Conservation (phyloP, 2,888 invertebrate species). For the Mechanitis mazaeus region DNA sequence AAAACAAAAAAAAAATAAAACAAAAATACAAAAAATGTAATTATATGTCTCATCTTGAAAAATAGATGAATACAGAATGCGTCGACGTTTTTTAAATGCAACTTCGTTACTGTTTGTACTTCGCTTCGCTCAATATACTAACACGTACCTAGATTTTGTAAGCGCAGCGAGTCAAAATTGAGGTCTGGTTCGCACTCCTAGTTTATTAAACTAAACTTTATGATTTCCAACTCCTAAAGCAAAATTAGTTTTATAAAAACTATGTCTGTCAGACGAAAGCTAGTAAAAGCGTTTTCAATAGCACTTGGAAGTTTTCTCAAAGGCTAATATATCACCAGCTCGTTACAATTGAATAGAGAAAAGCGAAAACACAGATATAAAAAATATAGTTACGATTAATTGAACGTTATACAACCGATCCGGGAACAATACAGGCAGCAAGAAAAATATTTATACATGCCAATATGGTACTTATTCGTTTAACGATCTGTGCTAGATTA, state of each 20-base stretch:
- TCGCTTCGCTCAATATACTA: too few species aligned
- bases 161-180: too few species aligned
- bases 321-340: slow-evolving; percentile 20
- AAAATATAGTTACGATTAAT: slow-evolving; percentile 22
- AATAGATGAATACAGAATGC: too few species aligned
- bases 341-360: slow-evolving; percentile 30
- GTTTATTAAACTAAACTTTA: too few species aligned
- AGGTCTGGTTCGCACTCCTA: too few species aligned
- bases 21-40: too few species aligned
- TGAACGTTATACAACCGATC: slow-evolving; percentile 30
- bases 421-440: slow-evolving; percentile 12
- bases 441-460: slow-evolving; percentile 7
- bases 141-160: too few species aligned
- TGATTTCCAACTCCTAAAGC: too few species aligned
- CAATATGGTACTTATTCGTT: slow-evolving; percentile 11
- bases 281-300: background rate
- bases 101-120: too few species aligned
- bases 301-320: background rate
- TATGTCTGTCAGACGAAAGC: background rate
- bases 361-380: slow-evolving; percentile 32
- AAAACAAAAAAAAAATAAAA: too few species aligned
- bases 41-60: too few species aligned
- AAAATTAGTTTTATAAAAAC: background rate
- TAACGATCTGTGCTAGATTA: slow-evolving; percentile 4
- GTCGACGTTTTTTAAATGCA: too few species aligned